phyloP scores from a whole-genome alignment of 2,888 invertebrate species.

The Thyatira batis region DNA sequence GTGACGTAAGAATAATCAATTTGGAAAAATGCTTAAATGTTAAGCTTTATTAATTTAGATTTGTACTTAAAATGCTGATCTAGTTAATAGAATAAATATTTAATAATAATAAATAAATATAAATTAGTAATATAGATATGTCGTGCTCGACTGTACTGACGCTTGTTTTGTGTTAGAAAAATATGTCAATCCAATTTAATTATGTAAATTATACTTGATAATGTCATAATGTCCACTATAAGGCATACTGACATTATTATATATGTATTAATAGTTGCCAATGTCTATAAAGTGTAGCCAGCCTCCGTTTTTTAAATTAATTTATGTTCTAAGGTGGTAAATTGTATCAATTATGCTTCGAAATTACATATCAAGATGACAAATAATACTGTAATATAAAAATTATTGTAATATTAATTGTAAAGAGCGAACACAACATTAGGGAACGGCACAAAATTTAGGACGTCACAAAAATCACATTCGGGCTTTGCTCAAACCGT shows the following conservation, averaged over 20 bases:
- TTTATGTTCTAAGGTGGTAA: constrained; percentile 21
- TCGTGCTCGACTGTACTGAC: constrained; percentile 58
- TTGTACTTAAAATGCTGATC: constrained; percentile 53
- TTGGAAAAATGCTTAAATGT: constrained; percentile 29
- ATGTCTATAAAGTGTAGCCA: not conserved
- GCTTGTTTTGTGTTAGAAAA: constrained; percentile 30
- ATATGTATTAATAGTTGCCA: too few species aligned
- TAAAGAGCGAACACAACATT: constrained; percentile 36
- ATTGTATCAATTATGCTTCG: constrained; percentile 61
- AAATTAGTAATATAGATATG: constrained; percentile 20
- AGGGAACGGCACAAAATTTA: constrained; percentile 9
- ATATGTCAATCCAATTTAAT: too few species aligned
- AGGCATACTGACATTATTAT: constrained; percentile 4
- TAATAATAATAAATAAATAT: constrained; percentile 26
- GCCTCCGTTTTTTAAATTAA: constrained; percentile 2
- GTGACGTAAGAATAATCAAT: constrained; percentile 17
- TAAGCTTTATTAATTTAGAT: constrained; percentile 53
- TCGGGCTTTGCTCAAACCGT: constrained; percentile 6
- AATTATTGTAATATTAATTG: constrained; percentile 15
- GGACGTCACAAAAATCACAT: constrained; percentile 28
- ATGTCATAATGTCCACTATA: constrained; percentile 19
- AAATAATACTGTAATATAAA: constrained; percentile 55
- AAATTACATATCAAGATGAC: constrained; percentile 75
- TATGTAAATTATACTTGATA: not conserved
- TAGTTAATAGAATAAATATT: constrained; percentile 28